Evolutionary conservation across 2,888 invertebrate species (phyloP), one percentile per base, ranked within the genome.

Genomic region (Plebejus anna): DNA sequence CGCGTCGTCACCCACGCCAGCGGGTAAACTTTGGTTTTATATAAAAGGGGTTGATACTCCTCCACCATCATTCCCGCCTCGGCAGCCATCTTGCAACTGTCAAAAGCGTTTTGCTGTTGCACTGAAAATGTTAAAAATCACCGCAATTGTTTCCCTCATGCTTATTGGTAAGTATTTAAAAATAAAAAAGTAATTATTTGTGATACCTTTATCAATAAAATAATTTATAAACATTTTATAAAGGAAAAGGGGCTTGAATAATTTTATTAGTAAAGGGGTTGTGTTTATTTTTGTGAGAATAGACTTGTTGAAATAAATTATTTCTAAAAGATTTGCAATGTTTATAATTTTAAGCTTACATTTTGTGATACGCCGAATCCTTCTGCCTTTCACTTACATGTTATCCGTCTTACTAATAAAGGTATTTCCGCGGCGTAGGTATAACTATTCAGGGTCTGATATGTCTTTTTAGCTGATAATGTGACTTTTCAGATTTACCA

Each of bases 161-260:
- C 85, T 92, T 51, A 88, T 92, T 73, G 92, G 92, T 92, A 83
- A 92, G 91, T 87, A 36, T 9, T 28, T n/a, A 38, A 47, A 51
- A 13, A 28, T 36, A 22, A 6, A 59, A 36, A 28, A 11, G 1
- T 32, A 22, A 22, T 22, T 22, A 11, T 28, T 4, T 0, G 32
- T 66, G 66, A 4, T 66, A 47, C 47, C 47, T 47, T 9, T 47
- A 47, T 47, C 9, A 47, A 55, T 55, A 55, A 16, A 55, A 55
- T 55, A 22, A 22, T 22, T 22, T 22, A 22, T 22, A 22, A 22
- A 22, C 22, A 22, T 16, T 3, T 16, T 16, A 55, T 16, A 13
- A 51, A 51, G 3, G 1, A 51, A 51, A 51, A 13, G 51, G 51
- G 51, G 51, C 2, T 51, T 51, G 51, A 13, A 51, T 55, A 16